These are phyloP conservation scores for Diarsia mendica DNA, from an alignment of 2,888 invertebrate genomes.

Conservation along the genomic window DNA sequence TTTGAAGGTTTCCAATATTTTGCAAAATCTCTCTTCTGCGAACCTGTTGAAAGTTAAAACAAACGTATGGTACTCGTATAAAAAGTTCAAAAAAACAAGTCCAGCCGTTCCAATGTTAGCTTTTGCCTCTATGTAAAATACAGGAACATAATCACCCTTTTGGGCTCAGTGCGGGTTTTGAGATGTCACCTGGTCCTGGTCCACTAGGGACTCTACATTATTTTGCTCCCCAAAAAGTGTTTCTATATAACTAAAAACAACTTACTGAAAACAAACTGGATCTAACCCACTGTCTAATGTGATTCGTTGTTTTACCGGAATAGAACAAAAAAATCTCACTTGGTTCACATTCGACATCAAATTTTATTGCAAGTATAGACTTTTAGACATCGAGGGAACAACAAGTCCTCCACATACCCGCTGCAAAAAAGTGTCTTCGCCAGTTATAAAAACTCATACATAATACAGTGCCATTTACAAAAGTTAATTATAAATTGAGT, in stretches of 20 bases:
- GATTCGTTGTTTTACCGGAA: not conserved
- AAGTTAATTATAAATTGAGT: slow-evolving; percentile 4
- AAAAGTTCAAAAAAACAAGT: too few relatives aligned
- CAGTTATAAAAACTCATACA: slow-evolving; percentile 1
- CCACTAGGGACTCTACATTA: not conserved
- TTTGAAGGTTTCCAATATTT: slow-evolving; percentile 84
- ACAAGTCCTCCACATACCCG: not conserved
- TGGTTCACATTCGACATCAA: not conserved
- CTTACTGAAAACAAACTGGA: not conserved
- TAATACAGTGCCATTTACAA: slow-evolving; percentile 1
- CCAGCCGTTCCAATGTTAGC: too few relatives aligned
- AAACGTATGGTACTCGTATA: too few relatives aligned
- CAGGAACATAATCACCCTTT: too few relatives aligned
- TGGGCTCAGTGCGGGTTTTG: too few relatives aligned
- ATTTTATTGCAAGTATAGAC: not conserved
- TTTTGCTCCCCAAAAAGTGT: not conserved
- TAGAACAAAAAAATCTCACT: not conserved
- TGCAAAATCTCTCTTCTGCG: slow-evolving; percentile 83
- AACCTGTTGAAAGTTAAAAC: slow-evolving; percentile 68
- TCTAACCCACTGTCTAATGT: not conserved
- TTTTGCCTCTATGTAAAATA: too few relatives aligned
- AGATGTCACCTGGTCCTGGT: not conserved
- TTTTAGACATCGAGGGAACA: not conserved
- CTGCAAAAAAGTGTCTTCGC: not conserved
- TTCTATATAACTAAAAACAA: not conserved